phyloP scores from a whole-genome alignment of 2,113 vertebrate species.

The Psephotus haematonotus region DNA sequence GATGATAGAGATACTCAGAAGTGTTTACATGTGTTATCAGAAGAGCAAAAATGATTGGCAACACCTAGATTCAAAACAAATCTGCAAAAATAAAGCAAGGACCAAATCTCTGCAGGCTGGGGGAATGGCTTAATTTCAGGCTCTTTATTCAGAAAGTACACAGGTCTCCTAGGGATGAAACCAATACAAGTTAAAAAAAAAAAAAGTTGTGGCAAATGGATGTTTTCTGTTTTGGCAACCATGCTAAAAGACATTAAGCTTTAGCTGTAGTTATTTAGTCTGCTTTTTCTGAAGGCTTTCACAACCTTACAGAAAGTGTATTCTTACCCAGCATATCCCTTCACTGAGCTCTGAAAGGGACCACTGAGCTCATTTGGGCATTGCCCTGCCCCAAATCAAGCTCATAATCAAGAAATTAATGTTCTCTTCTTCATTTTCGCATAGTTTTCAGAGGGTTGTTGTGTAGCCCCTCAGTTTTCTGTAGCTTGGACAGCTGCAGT shows the following conservation, averaged over 20 bases:
- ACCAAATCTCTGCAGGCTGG: not conserved
- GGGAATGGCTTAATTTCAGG: not conserved
- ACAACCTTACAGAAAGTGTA: not conserved
- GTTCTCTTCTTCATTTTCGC: not conserved
- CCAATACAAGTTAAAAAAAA: not conserved
- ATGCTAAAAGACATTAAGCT: not conserved
- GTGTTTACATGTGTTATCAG: not conserved
- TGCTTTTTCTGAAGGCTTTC: not conserved
- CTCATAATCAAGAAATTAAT: not conserved
- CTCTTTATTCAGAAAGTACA: not conserved
- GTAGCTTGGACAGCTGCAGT: not conserved
- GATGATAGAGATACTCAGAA: not conserved
- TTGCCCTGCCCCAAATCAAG: not conserved
- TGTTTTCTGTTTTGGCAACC: not conserved
- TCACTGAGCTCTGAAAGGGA: not conserved
- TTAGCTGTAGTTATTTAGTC: not conserved
- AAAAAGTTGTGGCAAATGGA: not conserved
- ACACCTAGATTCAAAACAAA: not conserved
- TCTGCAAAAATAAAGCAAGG: not conserved
- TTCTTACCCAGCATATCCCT: not conserved
- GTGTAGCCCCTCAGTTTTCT: not conserved
- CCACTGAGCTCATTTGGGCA: not conserved
- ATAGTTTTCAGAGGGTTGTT: not conserved
- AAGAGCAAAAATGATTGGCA: not conserved
- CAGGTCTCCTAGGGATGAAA: not conserved